Base-by-base conservation (phyloP, 1,140 invertebrate genomes). In the Heliothis virescens region DNA sequence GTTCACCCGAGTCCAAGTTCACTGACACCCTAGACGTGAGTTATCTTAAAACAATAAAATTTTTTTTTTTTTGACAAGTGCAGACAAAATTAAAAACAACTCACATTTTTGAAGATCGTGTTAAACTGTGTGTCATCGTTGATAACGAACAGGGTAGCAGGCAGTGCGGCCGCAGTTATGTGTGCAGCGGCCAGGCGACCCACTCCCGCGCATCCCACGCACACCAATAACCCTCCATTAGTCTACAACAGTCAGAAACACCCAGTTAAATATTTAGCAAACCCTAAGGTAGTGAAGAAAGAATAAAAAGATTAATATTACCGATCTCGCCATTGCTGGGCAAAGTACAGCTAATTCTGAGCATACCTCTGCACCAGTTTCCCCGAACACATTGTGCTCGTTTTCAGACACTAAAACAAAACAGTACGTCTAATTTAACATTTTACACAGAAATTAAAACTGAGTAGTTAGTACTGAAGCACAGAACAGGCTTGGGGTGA, bases 371-470 rank as follows among this genome's bases (percentile, higher is more conserved):
- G 87, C 88, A 13, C 92, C 91, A 57, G 79, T 85, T 5, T 92
- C 91, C 7, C 91, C 94, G 67, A 95, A 95, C 3, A 87, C 83
- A 81, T 88, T 88, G 16, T 90, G 82, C 59, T 92, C 89, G 16
- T 87, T 75, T 82, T 94, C 92, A 7, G 87, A 89, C 53, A 94
- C 93, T 92, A 79, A 72, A 90, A 88, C 79, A 11, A 26, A 26
- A 26, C 21, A 1, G 2, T 26, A 26, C 1, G 1, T 2, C 1
- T 26, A 26, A 26, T n/a, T n/a, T 26, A 26, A 26, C 2, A 26
- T 26, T 26, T 26, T 1, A 26, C 21, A 26, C 21, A 26, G 21
- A 26, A 26, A 26, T 2, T 2, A 26, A 26, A 26, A 26, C 21
- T 26, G 21, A 26, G 21, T 26, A 1, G 21, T 26, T 26, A 1